Base-by-base conservation (phyloP, 2,797 vertebrate species). In the Xiphophorus birchmanni region DNA sequence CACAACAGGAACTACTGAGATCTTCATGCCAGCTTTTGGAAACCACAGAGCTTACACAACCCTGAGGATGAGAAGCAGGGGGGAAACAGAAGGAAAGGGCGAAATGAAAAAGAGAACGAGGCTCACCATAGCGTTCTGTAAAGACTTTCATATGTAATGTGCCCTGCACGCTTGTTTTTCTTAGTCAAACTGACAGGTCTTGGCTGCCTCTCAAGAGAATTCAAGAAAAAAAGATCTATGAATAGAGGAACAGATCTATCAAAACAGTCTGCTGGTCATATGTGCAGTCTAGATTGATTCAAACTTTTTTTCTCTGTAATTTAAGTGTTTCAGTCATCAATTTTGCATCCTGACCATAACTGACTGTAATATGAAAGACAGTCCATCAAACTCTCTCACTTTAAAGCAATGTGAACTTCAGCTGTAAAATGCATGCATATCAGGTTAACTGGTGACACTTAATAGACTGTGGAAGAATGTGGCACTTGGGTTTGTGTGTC, bases 81-180 rank as follows among this genome's bases (percentile, higher is more conserved):
- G 77, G 77, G 79, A 81, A 85, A 73, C 0, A 29, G 73, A 67
- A 65, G 76, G 76, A 63, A 85, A 58, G 44, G 85, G 77, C 44
- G 74, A 77, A 82, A 82, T 80, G 85, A 87, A 90, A 81, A 75
- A 78, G 81, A 87, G 85, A 90, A 73, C 52, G 74, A 89, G 85
- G 91, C 85, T 47, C 83, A 71, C 82, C 87, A 89, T 77, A 87
- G 81, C 85, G 76, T 88, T 80, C 77, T 60, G 63, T 93, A 95
- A 94, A 94, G 90, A 91, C 91, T 94, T 93, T 87, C 91, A 94
- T 88, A 92, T 95, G 94, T 88, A 88, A 83, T 21, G 73, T 83
- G 81, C 84, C 85, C 80, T 37, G 82, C 82, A 18, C 83, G 89
- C 92, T 93, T 93, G 90, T 92, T 87, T 91, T 86, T 84, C 84